These are phyloP conservation scores for Calosoma granatense DNA, from an alignment of 1,140 invertebrate species.

Conservation along the genomic window DNA sequence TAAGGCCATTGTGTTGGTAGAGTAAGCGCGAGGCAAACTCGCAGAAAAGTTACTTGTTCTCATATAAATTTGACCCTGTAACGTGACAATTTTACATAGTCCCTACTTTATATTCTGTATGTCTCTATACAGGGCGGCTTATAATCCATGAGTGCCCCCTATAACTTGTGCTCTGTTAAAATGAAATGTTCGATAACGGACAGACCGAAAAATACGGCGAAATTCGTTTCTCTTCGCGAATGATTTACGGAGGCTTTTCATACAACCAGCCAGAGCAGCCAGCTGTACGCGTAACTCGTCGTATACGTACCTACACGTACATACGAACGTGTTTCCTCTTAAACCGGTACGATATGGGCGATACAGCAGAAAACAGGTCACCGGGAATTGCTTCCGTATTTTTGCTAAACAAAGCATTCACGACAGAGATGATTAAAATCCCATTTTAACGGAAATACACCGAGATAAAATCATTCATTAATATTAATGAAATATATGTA, in stretches of 20 bases:
- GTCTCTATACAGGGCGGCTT: neutral
- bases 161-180: conserved; percentile 1
- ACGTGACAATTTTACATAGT: conserved; percentile 9
- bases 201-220: neutral
- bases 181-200: conserved; percentile 5
- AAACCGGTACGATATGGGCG: too few relatives aligned
- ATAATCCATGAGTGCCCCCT: neutral
- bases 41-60: conserved; percentile 8
- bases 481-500: too few relatives aligned
- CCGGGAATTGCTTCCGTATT: too few relatives aligned
- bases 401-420: too few relatives aligned
- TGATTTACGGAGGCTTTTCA: neutral
- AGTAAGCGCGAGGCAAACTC: neutral
- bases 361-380: too few relatives aligned
- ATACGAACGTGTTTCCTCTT: too few relatives aligned
- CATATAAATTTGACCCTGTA: conserved; percentile 8
- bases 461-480: too few relatives aligned
- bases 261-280: too few relatives aligned
- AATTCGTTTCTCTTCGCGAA: neutral
- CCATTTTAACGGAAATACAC: too few relatives aligned
- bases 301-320: too few relatives aligned
- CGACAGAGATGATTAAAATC: too few relatives aligned
- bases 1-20: neutral
- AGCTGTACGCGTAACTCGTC: neutral
- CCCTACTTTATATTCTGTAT: conserved; percentile 7